A percentile compares a stretch with the other conserved stretches of the same genome.
Evolutionary conservation across 2,797 vertebrate genomes (phyloP).

Genomic region (Sylvilagus floridanus): DNA sequence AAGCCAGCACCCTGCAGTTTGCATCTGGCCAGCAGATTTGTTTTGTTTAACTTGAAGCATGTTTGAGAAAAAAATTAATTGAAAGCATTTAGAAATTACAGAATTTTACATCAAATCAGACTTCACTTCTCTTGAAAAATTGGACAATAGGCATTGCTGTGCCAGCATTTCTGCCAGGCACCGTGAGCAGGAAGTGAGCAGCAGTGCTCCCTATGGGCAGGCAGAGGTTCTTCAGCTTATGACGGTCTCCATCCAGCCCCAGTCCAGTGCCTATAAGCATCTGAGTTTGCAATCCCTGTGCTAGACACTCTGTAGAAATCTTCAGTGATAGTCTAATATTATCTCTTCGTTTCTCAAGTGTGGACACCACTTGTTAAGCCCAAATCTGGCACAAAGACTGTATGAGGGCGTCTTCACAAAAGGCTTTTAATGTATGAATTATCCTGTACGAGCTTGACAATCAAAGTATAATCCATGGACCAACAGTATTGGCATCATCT

Average conservation of each 20-base stretch:
- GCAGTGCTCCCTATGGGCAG: not conserved
- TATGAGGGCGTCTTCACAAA: constrained; percentile 26
- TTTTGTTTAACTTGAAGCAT: constrained; percentile 59
- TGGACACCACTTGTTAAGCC: not conserved
- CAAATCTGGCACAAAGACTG: not conserved
- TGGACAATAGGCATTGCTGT: not conserved
- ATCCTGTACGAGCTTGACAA: not conserved
- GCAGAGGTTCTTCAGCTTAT: not conserved
- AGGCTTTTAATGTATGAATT: not conserved
- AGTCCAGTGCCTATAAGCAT: not conserved
- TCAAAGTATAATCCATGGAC: not conserved
- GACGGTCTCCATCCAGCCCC: not conserved
- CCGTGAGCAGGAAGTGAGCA: not conserved
- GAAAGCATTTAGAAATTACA: constrained; percentile 64
- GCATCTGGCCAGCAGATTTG: constrained; percentile 63
- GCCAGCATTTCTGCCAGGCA: constrained; percentile 17
- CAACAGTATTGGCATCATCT: not conserved
- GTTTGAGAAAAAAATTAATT: constrained; percentile 29
- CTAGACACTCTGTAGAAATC: not conserved
- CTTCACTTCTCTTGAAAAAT: constrained; percentile 39
- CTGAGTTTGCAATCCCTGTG: not conserved
- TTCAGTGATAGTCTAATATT: not conserved
- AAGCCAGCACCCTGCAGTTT: not conserved
- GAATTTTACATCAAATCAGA: constrained; percentile 41
- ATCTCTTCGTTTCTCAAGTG: constrained; percentile 15